Base-by-base conservation (phyloP, 2,888 invertebrate genomes). In the Augiades crinisus region DNA sequence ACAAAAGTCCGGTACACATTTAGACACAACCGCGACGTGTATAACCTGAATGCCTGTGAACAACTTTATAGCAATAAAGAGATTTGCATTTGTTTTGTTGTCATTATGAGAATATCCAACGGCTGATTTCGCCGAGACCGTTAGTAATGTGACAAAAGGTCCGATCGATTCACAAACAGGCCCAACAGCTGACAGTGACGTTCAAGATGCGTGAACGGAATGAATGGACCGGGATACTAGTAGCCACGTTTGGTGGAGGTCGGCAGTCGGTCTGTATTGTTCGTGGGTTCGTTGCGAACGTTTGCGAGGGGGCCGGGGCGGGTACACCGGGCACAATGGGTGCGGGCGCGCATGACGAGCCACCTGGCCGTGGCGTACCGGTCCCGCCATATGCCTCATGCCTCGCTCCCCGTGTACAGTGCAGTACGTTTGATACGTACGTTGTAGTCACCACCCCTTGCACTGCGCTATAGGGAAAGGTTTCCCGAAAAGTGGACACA, bases 261-360 rank as follows among this genome's bases (percentile, higher is more conserved):
- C 70, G 78, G 44, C 31, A 8, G 30, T 46, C 34, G 7, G 44
- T 12, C 3, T 21, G 46, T 69, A 73, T 74, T 70, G 65, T 75
- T 76, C 67, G 49, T 30, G 47, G 37, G 41, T 54, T 49, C 49
- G 58, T 58, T 57, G 59, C 58, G 52, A 54, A 52, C 56, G 53
- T 58, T 52, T 55, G 59, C 57, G 58, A 67, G 67, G 64, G 56
- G 62, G 65, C 61, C 46, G 60, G 57, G 41, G 58, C 57, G 60
- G 56, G 61, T 54, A n/a, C 30, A 30, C 5, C 43, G 17, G 57
- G 67, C 63, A 87, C 86, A 88, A 88, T 86, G 77, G 84, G 88
- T 82, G 86, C 87, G 84, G 69, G 83, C 78, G 86, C 83, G 85
- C 88, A 86, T 89, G 86, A 88, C 89, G 88, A 68, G 70, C 68